Conservation (phyloP, 2,113 vertebrate genomes). For the Ivindomyrus marchei region DNA sequence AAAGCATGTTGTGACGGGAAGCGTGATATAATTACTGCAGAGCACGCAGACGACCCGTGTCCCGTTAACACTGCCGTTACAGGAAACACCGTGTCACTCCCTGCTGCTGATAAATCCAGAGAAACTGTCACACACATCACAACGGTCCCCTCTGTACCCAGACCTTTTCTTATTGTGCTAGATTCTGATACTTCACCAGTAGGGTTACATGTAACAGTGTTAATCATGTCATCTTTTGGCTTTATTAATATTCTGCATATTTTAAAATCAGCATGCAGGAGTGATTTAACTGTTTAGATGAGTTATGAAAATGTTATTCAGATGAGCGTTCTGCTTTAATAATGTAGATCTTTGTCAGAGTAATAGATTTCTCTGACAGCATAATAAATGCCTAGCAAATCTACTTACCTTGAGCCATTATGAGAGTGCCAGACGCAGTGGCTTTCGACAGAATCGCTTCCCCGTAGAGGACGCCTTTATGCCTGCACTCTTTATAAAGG, state of each 20-base stretch:
- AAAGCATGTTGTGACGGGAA: not conserved
- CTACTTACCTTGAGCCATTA: not conserved
- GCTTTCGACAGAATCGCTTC: not conserved
- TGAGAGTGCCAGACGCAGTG: not conserved
- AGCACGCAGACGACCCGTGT: not conserved
- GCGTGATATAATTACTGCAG: not conserved
- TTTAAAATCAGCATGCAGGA: not conserved
- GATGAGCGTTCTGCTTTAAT: slow-evolving; percentile 3
- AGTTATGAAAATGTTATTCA: not conserved
- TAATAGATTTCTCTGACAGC: not conserved
- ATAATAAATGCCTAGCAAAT: not conserved
- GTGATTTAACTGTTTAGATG: not conserved
- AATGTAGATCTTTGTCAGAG: slow-evolving; percentile 5
- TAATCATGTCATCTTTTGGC: not conserved
- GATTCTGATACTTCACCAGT: not conserved
- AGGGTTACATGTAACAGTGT: not conserved
- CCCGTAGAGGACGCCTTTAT: not conserved
- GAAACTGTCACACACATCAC: not conserved
- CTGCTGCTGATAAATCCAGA: not conserved
- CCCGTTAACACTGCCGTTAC: not conserved
- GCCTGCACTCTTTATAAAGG: slow-evolving; percentile 39
- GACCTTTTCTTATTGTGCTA: not conserved
- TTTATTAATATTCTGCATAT: slow-evolving; percentile 9
- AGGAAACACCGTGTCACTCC: not conserved
- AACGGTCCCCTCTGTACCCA: not conserved